Conservation (phyloP, 2,888 invertebrate species). For the Seira musarum region DNA sequence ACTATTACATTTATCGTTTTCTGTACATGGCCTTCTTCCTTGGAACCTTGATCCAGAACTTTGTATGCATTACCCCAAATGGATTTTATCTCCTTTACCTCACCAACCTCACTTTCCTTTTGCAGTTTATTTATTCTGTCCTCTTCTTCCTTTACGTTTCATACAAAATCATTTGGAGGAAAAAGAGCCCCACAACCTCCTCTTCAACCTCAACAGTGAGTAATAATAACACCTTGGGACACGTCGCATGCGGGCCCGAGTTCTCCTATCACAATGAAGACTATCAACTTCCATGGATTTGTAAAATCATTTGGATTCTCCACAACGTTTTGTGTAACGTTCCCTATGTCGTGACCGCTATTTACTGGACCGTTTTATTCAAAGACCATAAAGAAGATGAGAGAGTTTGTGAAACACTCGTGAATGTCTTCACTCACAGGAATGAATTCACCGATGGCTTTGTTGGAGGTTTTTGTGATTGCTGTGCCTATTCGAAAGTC, state of each 20-base stretch:
- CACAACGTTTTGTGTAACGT: slow-evolving; percentile 51
- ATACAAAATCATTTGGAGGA: slow-evolving; percentile 3
- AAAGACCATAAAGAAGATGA: background rate
- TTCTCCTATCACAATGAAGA: background rate
- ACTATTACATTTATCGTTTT: slow-evolving; percentile 29
- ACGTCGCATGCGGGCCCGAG: background rate
- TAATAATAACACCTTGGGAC: background rate
- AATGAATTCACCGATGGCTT: slow-evolving; percentile 49
- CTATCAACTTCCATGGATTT: slow-evolving; percentile 27
- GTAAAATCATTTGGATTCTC: slow-evolving; percentile 59
- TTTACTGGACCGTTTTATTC: slow-evolving; percentile 54
- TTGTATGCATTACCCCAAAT: slow-evolving; percentile 5
- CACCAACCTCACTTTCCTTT: slow-evolving; percentile 54
- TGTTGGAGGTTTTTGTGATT: slow-evolving; percentile 57
- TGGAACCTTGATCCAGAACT: background rate
- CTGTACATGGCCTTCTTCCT: slow-evolving; percentile 34
- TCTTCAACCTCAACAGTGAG: background rate
- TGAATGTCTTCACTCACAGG: slow-evolving; percentile 59
- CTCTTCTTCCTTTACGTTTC: slow-evolving; percentile 46
- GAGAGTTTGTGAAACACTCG: slow-evolving; percentile 9
- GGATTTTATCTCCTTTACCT: slow-evolving; percentile 57
- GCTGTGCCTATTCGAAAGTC: slow-evolving; percentile 59
- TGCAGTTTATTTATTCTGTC: slow-evolving; percentile 57
- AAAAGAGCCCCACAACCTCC: background rate
- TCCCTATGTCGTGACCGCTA: slow-evolving; percentile 54